These are phyloP conservation scores for Uropsilus gracilis DNA, from an alignment of 2,113 vertebrate genomes.

Conservation along the genomic window DNA sequence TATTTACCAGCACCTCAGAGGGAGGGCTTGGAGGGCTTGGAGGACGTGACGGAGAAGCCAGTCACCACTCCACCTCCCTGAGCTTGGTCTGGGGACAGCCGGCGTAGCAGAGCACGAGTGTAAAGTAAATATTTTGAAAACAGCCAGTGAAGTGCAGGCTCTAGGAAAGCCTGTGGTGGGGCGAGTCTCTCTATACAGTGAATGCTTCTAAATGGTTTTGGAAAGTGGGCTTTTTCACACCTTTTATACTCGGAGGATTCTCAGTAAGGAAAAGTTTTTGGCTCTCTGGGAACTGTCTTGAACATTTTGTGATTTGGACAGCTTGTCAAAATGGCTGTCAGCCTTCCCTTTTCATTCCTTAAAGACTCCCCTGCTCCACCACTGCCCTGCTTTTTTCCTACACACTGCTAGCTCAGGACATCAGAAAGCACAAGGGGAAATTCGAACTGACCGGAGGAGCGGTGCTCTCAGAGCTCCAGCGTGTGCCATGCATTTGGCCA, in stretches of 20 bases:
- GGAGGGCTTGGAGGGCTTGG: background rate
- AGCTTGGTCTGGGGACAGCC: accelerated
- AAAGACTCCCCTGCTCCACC: background rate
- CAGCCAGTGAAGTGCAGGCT: accelerated
- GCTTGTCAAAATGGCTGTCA: background rate
- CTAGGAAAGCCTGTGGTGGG: background rate
- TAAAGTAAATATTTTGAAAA: background rate
- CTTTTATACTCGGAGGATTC: background rate
- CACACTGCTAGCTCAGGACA: background rate
- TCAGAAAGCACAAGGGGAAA: accelerated
- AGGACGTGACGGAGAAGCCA: background rate
- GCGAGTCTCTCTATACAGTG: background rate
- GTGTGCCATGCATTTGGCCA: too few relatives aligned
- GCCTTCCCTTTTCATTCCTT: background rate
- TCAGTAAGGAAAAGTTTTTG: background rate
- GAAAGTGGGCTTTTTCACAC: background rate
- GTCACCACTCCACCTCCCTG: accelerated
- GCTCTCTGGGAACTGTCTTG: background rate
- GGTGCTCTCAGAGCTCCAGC: too few relatives aligned
- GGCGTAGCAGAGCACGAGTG: background rate
- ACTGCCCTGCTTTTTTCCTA: background rate
- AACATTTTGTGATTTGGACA: background rate
- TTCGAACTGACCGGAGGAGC: background rate
- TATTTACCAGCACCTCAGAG: background rate
- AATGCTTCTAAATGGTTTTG: background rate